Percentiles rank a stretch among this genome's conserved stretches.
phyloP scores from a whole-genome alignment of 1,140 invertebrate species.

The Drosophila fuyamai region DNA sequence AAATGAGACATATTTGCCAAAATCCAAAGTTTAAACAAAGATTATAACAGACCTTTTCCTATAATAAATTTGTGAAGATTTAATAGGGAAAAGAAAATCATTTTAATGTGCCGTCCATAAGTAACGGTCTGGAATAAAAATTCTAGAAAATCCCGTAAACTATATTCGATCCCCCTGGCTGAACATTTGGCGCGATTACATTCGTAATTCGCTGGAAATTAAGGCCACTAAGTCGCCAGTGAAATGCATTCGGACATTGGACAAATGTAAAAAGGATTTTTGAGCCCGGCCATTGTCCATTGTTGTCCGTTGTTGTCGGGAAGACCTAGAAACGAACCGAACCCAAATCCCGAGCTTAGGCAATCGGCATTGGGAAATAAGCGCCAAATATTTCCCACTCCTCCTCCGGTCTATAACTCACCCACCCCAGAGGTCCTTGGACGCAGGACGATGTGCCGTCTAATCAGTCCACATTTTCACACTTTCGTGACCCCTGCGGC shows the following conservation, averaged over 20 bases:
- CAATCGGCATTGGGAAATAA: conserved; percentile 68
- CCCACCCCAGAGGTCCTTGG: conserved; percentile 48
- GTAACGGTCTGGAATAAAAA: conserved; percentile 19
- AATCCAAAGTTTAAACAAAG: not conserved
- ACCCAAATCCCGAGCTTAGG: conserved; percentile 72
- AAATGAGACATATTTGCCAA: not conserved
- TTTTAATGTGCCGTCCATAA: conserved; percentile 3
- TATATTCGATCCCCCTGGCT: conserved; percentile 30
- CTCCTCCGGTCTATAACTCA: not conserved
- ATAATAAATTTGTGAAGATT: not conserved
- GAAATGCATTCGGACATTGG: conserved; percentile 65
- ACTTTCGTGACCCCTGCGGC: conserved; percentile 80
- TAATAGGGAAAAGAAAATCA: not conserved
- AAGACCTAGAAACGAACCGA: conserved; percentile 1
- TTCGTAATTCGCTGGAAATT: conserved; percentile 71
- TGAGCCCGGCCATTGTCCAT: conserved; percentile 36
- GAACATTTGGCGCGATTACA: conserved; percentile 55
- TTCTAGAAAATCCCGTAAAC: conserved; percentile 40
- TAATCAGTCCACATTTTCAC: conserved; percentile 77
- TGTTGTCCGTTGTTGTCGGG: conserved; percentile 9
- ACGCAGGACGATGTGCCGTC: conserved; percentile 36
- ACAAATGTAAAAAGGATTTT: conserved; percentile 61
- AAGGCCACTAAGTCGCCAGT: conserved; percentile 67
- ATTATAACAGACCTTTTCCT: not conserved
- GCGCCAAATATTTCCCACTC: conserved; percentile 57